phyloP scores from a whole-genome alignment of 2,797 vertebrate species.

The Nyctibius grandis region DNA sequence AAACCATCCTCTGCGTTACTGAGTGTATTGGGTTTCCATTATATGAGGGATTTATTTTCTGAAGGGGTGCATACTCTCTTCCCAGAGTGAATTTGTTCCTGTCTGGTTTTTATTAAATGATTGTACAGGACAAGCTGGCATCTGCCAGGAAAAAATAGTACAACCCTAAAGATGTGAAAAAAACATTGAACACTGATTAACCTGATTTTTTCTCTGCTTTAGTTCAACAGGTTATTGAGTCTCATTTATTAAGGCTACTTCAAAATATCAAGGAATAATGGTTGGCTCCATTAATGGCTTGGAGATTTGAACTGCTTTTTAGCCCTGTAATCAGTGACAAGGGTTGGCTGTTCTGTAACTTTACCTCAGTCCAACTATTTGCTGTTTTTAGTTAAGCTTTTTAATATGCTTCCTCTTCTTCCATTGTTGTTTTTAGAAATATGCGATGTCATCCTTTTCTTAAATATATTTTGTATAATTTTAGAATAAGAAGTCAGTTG shows the following conservation, averaged over 20 bases:
- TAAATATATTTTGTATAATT: slow-evolving; percentile 52
- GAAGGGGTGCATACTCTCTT: neutral
- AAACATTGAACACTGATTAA: neutral
- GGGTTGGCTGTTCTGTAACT: slow-evolving; percentile 42
- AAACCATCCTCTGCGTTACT: neutral
- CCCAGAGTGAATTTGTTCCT: neutral
- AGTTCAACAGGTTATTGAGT: slow-evolving; percentile 99
- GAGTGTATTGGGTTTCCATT: neutral
- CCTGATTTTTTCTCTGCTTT: slow-evolving; percentile 21
- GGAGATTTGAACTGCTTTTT: neutral
- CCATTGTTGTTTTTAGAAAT: slow-evolving; percentile 42
- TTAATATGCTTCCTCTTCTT: slow-evolving; percentile 40
- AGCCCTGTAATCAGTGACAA: neutral
- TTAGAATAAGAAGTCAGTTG: slow-evolving; percentile 32
- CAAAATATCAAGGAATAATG: slow-evolving; percentile 92
- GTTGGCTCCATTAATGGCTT: neutral
- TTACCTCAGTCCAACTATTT: slow-evolving; percentile 57
- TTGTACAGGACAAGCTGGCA: neutral
- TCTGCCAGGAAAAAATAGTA: neutral
- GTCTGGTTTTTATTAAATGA: neutral
- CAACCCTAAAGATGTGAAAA: neutral
- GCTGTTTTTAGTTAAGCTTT: slow-evolving; percentile 56
- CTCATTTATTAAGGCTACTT: slow-evolving; percentile 90
- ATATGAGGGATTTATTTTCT: no score
- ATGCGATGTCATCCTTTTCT: neutral